Evolutionary conservation across 1,140 invertebrate genomes (phyloP).

Genomic region (Drosophila simulans): DNA sequence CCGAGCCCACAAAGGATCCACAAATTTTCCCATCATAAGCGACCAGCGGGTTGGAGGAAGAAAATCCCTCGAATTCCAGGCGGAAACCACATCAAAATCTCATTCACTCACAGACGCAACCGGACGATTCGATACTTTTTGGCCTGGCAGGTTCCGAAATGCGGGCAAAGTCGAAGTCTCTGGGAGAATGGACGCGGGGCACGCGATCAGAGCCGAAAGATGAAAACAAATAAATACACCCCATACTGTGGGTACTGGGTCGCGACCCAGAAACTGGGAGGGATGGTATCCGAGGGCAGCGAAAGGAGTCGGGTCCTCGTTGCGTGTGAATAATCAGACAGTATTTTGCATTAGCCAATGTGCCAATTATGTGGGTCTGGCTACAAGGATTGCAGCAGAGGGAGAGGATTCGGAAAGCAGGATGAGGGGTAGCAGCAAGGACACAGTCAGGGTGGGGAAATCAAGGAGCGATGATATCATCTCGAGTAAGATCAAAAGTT

Average conservation of each 20-base stretch:
- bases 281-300: conserved; percentile 25
- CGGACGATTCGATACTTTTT: conserved; percentile 77
- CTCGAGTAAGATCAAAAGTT: conserved; percentile 63
- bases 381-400: conserved; percentile 7
- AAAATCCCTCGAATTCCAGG: conserved; percentile 46
- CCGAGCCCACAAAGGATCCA: conserved; percentile 40
- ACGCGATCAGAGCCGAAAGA: conserved; percentile 66
- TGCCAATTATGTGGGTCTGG: conserved; percentile 68
- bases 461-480: conserved; percentile 55
- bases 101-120: conserved; percentile 16
- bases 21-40: conserved; percentile 53
- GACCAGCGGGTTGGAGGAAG: conserved; percentile 15
- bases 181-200: conserved; percentile 40
- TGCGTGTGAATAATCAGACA: conserved; percentile 73
- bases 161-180: conserved; percentile 61
- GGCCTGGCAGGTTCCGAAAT: conserved; percentile 68
- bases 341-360: conserved; percentile 73
- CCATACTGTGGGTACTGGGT: conserved; percentile 49
- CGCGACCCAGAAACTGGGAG: conserved; percentile 38
- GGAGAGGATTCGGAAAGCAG: neutral
- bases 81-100: conserved; percentile 58
- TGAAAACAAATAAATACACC: conserved; percentile 64
- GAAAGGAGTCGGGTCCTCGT: conserved; percentile 22
- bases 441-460: conserved; percentile 16
- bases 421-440: conserved; percentile 1